Evolutionary conservation across 1,140 invertebrate species (phyloP).

Genomic region (Cataglyphis hispanica): DNA sequence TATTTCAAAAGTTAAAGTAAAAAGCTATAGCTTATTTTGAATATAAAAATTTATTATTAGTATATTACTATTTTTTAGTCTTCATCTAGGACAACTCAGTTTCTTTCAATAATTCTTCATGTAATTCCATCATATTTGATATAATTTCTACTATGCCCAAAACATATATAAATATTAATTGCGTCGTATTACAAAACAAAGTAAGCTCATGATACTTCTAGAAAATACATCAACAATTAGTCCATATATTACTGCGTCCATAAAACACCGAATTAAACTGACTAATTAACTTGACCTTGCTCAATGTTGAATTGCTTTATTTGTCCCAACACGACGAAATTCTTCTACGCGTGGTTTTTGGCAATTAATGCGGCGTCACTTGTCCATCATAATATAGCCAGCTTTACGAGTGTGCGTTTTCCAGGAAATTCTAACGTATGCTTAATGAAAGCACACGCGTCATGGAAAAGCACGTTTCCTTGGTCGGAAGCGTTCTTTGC

Average conservation of each 20-base stretch:
- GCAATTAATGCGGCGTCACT: slow-evolving; percentile 54
- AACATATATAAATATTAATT: slow-evolving; percentile 5
- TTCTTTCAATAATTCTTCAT: background rate
- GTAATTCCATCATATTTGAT: background rate
- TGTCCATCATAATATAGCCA: slow-evolving; percentile 14
- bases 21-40: background rate
- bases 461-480: background rate
- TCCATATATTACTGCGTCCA: too few species aligned
- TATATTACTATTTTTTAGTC: background rate
- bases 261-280: slow-evolving; percentile 34
- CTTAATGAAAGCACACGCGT: slow-evolving; percentile 2
- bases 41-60: background rate
- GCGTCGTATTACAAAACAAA: slow-evolving; percentile 10
- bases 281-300: slow-evolving; percentile 60
- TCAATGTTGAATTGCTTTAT: slow-evolving; percentile 43
- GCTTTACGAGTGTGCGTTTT: background rate
- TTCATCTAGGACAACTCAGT: background rate
- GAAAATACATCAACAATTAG: slow-evolving; percentile 30
- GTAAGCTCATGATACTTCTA: slow-evolving; percentile 1
- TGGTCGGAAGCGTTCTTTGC: background rate
- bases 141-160: background rate
- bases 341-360: slow-evolving; percentile 56
- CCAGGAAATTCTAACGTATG: background rate
- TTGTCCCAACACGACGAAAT: slow-evolving; percentile 25
- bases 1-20: background rate